Conservation (phyloP, 2,797 vertebrate genomes). For the Dipus sagitta region DNA sequence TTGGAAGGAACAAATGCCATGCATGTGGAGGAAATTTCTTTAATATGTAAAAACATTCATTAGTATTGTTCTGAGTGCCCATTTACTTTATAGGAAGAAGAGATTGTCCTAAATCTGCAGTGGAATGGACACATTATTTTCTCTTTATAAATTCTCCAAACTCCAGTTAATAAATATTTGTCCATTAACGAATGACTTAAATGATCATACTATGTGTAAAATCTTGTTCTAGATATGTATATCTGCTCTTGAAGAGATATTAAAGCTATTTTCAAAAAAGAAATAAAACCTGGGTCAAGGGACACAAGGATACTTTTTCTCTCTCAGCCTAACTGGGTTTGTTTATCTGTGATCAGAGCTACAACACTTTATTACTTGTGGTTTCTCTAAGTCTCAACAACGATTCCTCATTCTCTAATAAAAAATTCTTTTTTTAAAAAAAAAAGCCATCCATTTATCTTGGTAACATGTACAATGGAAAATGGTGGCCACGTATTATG, state of each 20-base stretch:
- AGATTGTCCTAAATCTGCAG: not conserved
- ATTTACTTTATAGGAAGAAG: not conserved
- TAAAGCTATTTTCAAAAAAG: not conserved
- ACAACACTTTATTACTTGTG: conserved; percentile 43
- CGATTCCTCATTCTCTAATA: not conserved
- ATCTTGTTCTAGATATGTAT: conserved; percentile 9
- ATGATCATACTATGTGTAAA: not conserved
- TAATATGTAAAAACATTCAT: not conserved
- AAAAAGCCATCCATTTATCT: conserved; percentile 41
- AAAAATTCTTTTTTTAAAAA: not conserved
- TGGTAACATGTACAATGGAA: conserved; percentile 27
- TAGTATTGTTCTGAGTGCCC: not conserved
- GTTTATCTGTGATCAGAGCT: not conserved
- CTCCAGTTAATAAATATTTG: conserved; percentile 20
- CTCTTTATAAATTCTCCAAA: conserved; percentile 28
- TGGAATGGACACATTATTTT: not conserved
- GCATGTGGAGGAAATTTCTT: not conserved
- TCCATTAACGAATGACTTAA: not conserved
- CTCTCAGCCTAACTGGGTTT: not conserved
- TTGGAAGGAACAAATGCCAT: not conserved
- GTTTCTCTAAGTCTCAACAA: conserved; percentile 23
- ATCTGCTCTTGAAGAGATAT: not conserved
- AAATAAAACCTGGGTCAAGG: not conserved
- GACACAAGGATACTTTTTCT: not conserved
- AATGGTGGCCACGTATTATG: conserved; percentile 32